phyloP scores from a whole-genome alignment of 1,140 invertebrate species.

The Chironomus tepperi region DNA sequence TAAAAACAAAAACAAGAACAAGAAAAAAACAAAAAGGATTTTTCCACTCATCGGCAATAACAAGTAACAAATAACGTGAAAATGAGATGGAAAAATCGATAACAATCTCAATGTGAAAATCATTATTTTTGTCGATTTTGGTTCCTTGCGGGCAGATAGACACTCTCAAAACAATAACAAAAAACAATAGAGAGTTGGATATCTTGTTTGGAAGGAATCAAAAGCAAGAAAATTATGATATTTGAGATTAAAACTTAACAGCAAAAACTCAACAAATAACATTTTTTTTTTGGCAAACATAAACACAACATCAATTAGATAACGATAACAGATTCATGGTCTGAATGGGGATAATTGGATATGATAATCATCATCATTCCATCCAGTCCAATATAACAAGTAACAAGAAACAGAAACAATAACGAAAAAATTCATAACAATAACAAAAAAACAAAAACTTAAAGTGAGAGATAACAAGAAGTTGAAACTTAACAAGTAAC shows the following conservation, averaged over 20 bases:
- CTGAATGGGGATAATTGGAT: background rate
- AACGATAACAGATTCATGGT: background rate
- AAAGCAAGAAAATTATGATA: constrained; percentile 3
- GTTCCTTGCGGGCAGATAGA: background rate
- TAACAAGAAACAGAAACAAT: background rate
- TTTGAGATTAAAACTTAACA: background rate
- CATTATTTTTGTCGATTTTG: constrained; percentile 9
- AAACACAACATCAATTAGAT: constrained; percentile 6
- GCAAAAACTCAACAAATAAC: background rate
- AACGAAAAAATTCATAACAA: background rate
- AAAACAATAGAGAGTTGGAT: background rate
- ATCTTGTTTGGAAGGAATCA: background rate
- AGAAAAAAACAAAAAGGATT: background rate
- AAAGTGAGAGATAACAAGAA: background rate
- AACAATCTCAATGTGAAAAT: background rate
- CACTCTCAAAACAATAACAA: background rate
- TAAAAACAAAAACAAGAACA: background rate
- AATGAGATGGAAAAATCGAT: too few species aligned
- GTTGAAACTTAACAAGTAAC: background rate
- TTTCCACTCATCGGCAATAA: too few species aligned
- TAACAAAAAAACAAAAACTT: constrained; percentile 9
- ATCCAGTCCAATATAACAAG: background rate
- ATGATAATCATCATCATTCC: background rate
- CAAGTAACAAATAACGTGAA: too few species aligned
- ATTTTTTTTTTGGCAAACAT: background rate